Percentiles rank a stretch among this genome's conserved stretches.
These are phyloP conservation scores for Lamellibrachia satsuma DNA, from an alignment of 2,888 invertebrate genomes.

Conservation along the genomic window DNA sequence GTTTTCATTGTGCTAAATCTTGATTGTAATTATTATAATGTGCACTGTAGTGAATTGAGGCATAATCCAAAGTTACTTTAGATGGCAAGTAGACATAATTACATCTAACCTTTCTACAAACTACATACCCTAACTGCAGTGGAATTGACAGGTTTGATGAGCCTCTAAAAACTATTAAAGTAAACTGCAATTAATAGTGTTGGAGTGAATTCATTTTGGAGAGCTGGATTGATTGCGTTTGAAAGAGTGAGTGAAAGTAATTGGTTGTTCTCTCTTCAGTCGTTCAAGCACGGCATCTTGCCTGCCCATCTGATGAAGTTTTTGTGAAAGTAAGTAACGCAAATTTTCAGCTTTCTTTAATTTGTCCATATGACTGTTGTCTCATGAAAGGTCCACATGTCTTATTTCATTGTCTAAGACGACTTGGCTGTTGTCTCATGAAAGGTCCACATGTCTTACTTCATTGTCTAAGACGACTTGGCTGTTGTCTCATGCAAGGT, in stretches of 20 bases:
- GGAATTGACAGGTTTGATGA: not conserved
- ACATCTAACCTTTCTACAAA: not conserved
- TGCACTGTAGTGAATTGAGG: not conserved
- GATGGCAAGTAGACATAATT: not conserved
- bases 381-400: too few species aligned
- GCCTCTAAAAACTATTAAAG: slow-evolving; percentile 17
- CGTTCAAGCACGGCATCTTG: slow-evolving; percentile 29
- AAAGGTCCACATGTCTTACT: too few species aligned
- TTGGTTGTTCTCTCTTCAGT: slow-evolving; percentile 28
- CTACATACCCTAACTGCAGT: not conserved
- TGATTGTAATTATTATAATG: not conserved
- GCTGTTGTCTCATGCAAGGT: too few species aligned
- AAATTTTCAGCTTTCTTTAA: not conserved
- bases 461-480: too few species aligned
- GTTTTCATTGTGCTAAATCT: not conserved
- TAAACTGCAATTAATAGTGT: slow-evolving; percentile 3
- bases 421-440: too few species aligned
- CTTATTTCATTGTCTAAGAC: too few species aligned
- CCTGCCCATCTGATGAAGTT: not conserved
- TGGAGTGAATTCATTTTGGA: too few species aligned
- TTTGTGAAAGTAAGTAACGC: slow-evolving; percentile 32
- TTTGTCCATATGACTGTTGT: not conserved
- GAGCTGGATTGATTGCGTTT: not conserved
- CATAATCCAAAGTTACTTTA: not conserved
- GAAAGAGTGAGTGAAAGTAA: not conserved